Percentiles rank a stretch among this genome's conserved stretches.
phyloP scores from a whole-genome alignment of 2,888 invertebrate genomes.

The Harpalus rubripes region DNA sequence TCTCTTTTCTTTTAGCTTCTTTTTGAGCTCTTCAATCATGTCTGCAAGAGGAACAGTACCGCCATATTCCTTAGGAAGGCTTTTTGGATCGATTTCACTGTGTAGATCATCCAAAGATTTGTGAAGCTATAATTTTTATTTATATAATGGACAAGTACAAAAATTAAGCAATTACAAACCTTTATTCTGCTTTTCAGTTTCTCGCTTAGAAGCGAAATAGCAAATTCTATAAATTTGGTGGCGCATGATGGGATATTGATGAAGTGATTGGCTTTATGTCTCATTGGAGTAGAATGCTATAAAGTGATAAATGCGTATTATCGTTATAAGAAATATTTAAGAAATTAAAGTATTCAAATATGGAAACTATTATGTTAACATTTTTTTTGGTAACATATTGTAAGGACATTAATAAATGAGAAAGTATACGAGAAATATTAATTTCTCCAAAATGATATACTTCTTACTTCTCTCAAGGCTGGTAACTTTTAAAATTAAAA shows the following conservation, averaged over 20 bases:
- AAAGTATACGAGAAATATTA: too few species aligned
- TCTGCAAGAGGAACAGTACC: conserved; percentile 89
- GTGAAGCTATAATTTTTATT: conserved; percentile 78
- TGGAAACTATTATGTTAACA: too few species aligned
- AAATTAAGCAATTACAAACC: conserved; percentile 79
- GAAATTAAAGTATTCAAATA: conserved; percentile 1
- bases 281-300: conserved; percentile 93
- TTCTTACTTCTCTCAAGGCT: too few species aligned
- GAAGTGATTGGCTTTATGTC: conserved; percentile 93
- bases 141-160: neutral
- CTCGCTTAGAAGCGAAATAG: conserved; percentile 88
- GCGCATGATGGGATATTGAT: conserved; percentile 91
- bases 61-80: conserved; percentile 93
- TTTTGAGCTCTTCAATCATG: conserved; percentile 89
- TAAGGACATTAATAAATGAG: too few species aligned
- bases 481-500: too few species aligned
- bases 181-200: conserved; percentile 90
- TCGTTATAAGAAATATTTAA: neutral
- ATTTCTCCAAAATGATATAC: too few species aligned
- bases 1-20: conserved; percentile 82
- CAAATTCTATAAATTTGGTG: conserved; percentile 90
- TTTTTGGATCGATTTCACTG: conserved; percentile 85
- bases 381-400: too few species aligned
- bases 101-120: conserved; percentile 86
- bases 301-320: conserved; percentile 70